Evolutionary conservation across 2,113 vertebrate species (phyloP).

Genomic region (Nyctereutes procyonoides): DNA sequence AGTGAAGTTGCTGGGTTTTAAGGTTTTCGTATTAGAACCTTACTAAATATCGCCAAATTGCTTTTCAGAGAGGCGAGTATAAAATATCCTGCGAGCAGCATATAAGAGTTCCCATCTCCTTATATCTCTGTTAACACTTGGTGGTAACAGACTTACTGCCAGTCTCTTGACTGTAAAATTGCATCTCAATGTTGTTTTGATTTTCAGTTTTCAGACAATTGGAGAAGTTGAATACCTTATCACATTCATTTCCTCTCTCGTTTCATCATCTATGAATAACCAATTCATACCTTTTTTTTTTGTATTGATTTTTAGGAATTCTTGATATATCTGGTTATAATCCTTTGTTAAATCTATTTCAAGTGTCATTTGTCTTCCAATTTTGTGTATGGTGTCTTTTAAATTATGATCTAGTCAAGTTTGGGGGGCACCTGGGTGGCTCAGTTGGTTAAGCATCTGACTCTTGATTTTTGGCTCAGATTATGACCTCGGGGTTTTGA

Average conservation of each 20-base stretch:
- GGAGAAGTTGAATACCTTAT: background rate
- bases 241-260: background rate
- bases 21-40: background rate
- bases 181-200: background rate
- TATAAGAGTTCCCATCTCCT: background rate
- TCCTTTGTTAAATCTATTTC: background rate
- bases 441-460: background rate
- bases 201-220: background rate
- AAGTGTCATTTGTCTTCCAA: background rate
- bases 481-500: background rate
- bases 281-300: background rate
- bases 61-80: background rate
- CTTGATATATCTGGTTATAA: background rate
- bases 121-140: background rate
- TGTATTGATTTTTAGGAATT: constrained; percentile 4
- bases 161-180: background rate
- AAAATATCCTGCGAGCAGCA: background rate
- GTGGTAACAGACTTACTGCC: background rate
- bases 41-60: background rate
- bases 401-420: background rate
- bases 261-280: background rate
- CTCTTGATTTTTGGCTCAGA: background rate
- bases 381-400: background rate
- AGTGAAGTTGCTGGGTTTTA: background rate
- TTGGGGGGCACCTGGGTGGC: background rate